Conservation (phyloP, 2,113 vertebrate species). For the Steatornis caripensis region DNA sequence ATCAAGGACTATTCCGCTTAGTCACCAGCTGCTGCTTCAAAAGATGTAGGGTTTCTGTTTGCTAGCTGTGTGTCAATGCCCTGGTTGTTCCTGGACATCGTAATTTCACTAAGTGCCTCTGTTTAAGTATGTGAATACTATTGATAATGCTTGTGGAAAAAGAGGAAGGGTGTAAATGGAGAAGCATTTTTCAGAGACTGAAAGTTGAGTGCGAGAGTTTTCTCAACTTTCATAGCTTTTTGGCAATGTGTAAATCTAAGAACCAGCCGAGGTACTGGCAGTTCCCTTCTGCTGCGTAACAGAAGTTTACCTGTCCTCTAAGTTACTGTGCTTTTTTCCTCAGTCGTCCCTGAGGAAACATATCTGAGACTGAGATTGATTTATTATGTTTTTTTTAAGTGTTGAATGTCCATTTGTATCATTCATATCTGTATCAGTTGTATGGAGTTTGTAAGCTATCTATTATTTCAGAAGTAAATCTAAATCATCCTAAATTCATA, state of each 20-base stretch:
- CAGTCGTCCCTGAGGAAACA: neutral
- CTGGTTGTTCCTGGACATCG: neutral
- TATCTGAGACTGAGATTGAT: neutral
- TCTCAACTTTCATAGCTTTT: neutral
- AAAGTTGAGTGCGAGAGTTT: neutral
- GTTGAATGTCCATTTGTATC: neutral
- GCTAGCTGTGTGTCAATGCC: neutral
- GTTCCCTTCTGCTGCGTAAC: neutral
- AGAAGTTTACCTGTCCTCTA: neutral
- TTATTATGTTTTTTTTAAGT: accelerated
- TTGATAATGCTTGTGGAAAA: neutral
- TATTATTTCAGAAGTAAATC: neutral
- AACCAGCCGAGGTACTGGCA: neutral
- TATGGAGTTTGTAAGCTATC: neutral
- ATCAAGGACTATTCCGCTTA: neutral
- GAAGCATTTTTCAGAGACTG: neutral
- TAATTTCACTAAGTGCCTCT: neutral
- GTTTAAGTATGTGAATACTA: neutral
- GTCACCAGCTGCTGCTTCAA: neutral
- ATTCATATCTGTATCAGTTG: neutral
- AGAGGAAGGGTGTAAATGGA: neutral
- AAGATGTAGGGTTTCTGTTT: neutral
- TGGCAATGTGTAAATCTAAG: neutral
- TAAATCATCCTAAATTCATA: neutral
- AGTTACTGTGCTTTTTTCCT: neutral